Evolutionary conservation across 2,797 vertebrate species (phyloP).

Genomic region (Sebastiscus tertius): DNA sequence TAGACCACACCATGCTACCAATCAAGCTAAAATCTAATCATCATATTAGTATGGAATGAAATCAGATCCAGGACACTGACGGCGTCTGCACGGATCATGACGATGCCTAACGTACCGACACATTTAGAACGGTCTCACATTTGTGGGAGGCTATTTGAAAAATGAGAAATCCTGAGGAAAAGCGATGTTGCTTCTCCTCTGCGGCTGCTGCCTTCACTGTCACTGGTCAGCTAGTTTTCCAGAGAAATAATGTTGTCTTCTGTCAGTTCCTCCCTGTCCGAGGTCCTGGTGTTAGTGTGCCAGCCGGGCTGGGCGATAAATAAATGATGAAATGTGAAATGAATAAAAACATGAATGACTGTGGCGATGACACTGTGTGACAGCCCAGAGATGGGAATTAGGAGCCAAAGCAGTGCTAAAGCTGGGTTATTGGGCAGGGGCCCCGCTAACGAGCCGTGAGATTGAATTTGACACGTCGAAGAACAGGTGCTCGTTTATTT

Average conservation of each 20-base stretch:
- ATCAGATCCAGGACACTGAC: background rate
- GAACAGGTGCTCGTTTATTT: conserved; percentile 86
- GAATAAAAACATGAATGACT: conserved; percentile 85
- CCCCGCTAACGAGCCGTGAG: conserved; percentile 81
- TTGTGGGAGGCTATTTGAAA: too few relatives aligned
- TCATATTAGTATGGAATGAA: background rate
- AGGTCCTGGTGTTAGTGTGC: conserved; percentile 54
- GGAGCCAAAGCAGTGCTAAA: conserved; percentile 82
- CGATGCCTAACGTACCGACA: background rate
- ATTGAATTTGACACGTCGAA: conserved; percentile 84
- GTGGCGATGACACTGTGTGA: conserved; percentile 80
- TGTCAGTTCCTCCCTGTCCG: conserved; percentile 60
- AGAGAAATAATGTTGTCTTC: conserved; percentile 45
- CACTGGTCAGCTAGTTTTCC: conserved; percentile 42
- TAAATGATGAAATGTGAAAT: conserved; percentile 84
- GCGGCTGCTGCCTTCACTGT: conserved; percentile 28
- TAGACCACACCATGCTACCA: background rate
- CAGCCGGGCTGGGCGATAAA: conserved; percentile 74
- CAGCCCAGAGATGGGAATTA: conserved; percentile 86
- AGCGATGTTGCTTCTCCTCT: background rate
- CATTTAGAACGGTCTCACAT: too few relatives aligned
- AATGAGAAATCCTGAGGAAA: background rate
- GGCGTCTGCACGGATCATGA: background rate
- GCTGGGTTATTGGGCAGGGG: conserved; percentile 81
- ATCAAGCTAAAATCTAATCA: background rate